Evolutionary conservation across 2,113 vertebrate genomes (phyloP), one percentile per base, ranked within the genome.

Genomic region (Solea solea): DNA sequence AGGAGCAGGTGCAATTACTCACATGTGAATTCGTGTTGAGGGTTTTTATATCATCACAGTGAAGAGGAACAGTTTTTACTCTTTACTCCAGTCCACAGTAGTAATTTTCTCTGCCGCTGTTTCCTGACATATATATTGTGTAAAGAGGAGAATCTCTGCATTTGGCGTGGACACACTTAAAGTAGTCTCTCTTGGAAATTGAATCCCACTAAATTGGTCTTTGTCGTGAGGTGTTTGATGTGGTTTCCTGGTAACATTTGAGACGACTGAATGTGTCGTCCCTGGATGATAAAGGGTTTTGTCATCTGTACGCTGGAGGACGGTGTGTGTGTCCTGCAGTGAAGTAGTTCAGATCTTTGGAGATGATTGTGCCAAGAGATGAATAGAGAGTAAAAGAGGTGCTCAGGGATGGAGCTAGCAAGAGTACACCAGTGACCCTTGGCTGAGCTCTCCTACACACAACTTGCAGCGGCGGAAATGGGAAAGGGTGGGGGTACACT

Each of bases 371-470:
- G 62, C 78, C 50, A 48, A 77, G 78, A 83, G 87, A 86, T 84
- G 82, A 88, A 89, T 65, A 69, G 65, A 49, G 74, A 74, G 48
- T 50, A 46, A 63, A 81, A 73, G 72, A 59, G 68, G 76, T 82
- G 71, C 78, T 69, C 21, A 50, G 72, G 72, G 82, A 83, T 34
- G 8, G 67, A 66, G 77, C 57, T 49, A 83, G 85, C 84, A 88
- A 85, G 70, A 85, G 76, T 86, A 83, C 86, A 85, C 74, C 85
- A 27, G 45, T 91, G 90, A 93, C 86, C 92, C 88, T 89, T 90
- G 91, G 90, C 91, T 93, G 92, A 93, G 92, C 91, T 90, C 76
- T 74, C 76, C 80, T 59, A 69, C 64, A 61, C 85, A 86, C 83
- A 89, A 82, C 87, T 89, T 76, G 64, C 76, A 88, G 80, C 86